Percentiles rank a stretch among this genome's conserved stretches.
These are phyloP conservation scores for Serinus canaria DNA, from an alignment of 2,113 vertebrate genomes.

Conservation along the genomic window DNA sequence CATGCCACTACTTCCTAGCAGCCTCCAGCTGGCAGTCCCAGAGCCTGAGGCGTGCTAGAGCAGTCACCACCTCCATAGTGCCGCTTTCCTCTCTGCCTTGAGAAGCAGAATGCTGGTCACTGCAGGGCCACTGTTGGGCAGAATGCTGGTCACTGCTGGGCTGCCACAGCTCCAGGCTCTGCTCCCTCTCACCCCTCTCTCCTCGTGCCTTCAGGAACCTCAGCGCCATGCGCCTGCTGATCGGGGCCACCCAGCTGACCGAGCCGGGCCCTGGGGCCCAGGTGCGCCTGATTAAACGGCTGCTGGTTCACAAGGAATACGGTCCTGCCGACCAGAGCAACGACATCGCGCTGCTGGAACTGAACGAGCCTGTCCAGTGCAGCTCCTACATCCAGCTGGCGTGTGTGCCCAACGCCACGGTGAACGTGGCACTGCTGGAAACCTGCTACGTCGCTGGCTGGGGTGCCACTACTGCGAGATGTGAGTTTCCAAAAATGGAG, in stretches of 20 bases:
- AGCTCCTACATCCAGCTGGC: background rate
- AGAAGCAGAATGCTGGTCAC: background rate
- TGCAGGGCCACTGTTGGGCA: background rate
- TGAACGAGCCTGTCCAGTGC: constrained; percentile 4
- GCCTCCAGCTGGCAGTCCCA: background rate
- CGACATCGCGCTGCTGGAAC: background rate
- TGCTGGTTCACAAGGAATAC: background rate
- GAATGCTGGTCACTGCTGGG: background rate
- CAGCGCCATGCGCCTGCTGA: background rate
- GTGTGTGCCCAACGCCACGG: background rate
- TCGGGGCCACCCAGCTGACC: background rate
- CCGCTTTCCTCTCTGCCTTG: background rate
- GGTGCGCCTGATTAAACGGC: background rate
- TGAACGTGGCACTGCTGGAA: background rate
- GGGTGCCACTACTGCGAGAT: background rate
- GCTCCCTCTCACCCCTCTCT: background rate
- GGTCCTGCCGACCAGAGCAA: background rate
- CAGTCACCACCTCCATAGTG: background rate
- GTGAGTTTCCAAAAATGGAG: background rate
- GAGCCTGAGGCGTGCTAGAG: background rate
- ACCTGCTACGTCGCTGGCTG: constrained; percentile 39
- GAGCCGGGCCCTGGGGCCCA: background rate
- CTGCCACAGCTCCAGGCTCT: background rate
- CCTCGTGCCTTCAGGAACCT: background rate
- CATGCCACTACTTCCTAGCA: background rate